Conservation (phyloP, 2,888 invertebrate genomes). For the Tridacna gigas region DNA sequence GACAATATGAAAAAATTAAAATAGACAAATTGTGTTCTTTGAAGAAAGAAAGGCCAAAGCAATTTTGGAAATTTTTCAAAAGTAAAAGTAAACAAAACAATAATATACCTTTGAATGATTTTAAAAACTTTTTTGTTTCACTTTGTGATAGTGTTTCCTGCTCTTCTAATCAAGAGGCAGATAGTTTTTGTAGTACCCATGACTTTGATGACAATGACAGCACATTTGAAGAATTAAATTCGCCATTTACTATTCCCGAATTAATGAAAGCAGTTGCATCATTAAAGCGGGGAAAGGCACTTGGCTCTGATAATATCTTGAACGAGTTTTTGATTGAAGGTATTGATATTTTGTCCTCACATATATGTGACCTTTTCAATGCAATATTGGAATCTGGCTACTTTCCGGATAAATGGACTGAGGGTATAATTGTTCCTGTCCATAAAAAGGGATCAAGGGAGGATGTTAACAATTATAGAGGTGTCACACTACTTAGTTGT, state of each 20-base stretch:
- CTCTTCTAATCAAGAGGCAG: slow-evolving; percentile 7
- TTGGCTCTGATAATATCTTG: too few relatives aligned
- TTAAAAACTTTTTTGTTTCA: not conserved
- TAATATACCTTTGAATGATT: not conserved
- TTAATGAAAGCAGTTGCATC: not conserved
- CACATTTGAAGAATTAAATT: not conserved
- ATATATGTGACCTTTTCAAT: slow-evolving; percentile 38
- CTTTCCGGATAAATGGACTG: slow-evolving; percentile 36
- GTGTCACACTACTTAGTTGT: slow-evolving; percentile 23
- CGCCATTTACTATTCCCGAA: not conserved
- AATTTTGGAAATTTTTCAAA: slow-evolving; percentile 23
- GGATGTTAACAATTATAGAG: slow-evolving; percentile 34
- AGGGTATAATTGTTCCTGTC: slow-evolving; percentile 32
- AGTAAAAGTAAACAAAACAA: not conserved
- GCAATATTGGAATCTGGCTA: slow-evolving; percentile 12
- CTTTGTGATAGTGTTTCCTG: not conserved
- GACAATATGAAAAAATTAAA: not conserved
- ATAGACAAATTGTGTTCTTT: not conserved
- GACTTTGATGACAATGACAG: slow-evolving; percentile 4
- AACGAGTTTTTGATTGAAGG: slow-evolving; percentile 31
- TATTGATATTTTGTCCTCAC: slow-evolving; percentile 23
- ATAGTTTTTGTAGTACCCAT: not conserved
- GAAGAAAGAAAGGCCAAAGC: not conserved
- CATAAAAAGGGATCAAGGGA: slow-evolving; percentile 20
- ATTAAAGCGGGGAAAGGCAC: too few relatives aligned